These are phyloP conservation scores for Fundulus diaphanus DNA, from an alignment of 2,797 vertebrate genomes.

Conservation along the genomic window DNA sequence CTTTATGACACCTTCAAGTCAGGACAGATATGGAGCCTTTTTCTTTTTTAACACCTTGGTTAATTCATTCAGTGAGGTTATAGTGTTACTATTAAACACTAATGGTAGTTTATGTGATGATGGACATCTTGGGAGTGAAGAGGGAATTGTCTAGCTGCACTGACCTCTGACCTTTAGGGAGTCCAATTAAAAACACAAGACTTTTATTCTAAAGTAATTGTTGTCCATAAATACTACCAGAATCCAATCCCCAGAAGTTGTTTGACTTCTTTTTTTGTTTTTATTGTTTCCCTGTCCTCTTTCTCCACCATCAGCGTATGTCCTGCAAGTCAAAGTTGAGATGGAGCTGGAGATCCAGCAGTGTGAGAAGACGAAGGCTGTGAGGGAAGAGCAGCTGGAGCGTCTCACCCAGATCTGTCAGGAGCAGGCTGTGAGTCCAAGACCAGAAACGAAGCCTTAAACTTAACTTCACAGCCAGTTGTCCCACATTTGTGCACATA, in stretches of 20 bases:
- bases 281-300: neutral
- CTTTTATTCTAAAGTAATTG: neutral
- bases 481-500: neutral
- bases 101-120: constrained; percentile 23
- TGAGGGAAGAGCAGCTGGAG: constrained; percentile 97
- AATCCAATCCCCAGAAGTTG: neutral
- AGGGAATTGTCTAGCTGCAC: neutral
- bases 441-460: neutral
- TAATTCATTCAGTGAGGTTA: constrained; percentile 16
- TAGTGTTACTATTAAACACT: constrained; percentile 18
- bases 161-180: constrained; percentile 29
- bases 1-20: constrained; percentile 2
- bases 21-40: neutral
- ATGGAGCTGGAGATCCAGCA: constrained; percentile 97
- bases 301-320: constrained; percentile 81
- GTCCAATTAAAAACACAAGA: neutral
- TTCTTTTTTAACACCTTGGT: constrained; percentile 20
- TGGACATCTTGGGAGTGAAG: constrained; percentile 10
- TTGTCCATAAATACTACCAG: neutral
- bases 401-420: constrained; percentile 98
- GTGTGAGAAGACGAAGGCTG: constrained; percentile 94
- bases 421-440: constrained; percentile 93
- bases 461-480: constrained; percentile 2
- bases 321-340: constrained; percentile 95
- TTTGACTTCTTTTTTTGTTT: neutral